Base-by-base conservation (phyloP, 2,888 invertebrate genomes). In the Hybos culiciformis region DNA sequence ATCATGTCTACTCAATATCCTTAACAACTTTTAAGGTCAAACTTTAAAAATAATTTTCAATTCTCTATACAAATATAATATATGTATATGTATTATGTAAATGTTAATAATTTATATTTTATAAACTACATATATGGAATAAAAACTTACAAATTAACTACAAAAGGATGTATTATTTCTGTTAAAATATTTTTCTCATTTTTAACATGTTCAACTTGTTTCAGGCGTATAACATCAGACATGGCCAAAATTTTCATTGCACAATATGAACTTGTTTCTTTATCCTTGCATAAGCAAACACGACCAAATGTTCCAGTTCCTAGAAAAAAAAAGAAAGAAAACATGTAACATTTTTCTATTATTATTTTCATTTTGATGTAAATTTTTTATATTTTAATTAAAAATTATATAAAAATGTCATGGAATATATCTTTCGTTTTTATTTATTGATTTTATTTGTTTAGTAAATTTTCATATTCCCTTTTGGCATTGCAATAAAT, bases 261-360 rank as follows among this genome's bases (percentile, higher is more conserved):
- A 59, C 83, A 78, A 65, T 83, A 90, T 60, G 80, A 78, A 56
- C 81, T 78, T 36, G 80, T 79, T 41, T 78, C 74, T 62, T 83
- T 85, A 66, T 92, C 86, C 54, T 83, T 77, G 60, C 88, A 87
- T 45, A 96, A 70, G 49, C 92, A 83, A 23, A 97, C 97, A 45
- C 94, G 78, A 37, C 96, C 96, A 66, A 97, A 97, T 32, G 96
- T 96, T 40, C 96, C 97, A 24, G 94, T 96, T 52, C 88, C 88
- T 90, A 69, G 3, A 62, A 62, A 47, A 31, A 45, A 46, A 33
- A 51, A 34, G 42, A 44, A 62, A 56, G 23, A 48, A 53, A 48
- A n/a, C n/a, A n/a, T n/a, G n/a, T n/a, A n/a, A n/a, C n/a, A n/a
- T n/a, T n/a, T n/a, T n/a, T n/a, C n/a, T n/a, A n/a, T n/a, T n/a